Percentiles rank a stretch among this genome's conserved stretches.
Conservation (phyloP, 2,888 invertebrate species). For the Cyclophora albipunctata region DNA sequence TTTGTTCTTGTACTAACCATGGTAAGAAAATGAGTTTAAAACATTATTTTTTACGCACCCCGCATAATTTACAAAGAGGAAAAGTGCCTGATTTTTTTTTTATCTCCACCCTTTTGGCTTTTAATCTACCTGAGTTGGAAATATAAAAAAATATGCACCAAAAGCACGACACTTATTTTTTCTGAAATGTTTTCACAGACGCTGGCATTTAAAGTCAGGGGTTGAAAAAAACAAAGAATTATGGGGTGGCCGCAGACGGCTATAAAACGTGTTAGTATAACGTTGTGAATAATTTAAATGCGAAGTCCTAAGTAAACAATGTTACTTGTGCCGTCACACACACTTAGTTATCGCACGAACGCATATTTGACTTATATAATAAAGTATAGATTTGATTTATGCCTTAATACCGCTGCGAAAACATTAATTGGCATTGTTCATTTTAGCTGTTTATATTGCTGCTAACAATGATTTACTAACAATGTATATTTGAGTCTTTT, state of each 20-base stretch:
- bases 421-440: conserved; percentile 6
- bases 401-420: background rate
- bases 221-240: conserved; percentile 37
- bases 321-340: conserved; percentile 36
- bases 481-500: too few species aligned
- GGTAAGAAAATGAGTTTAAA: too few species aligned
- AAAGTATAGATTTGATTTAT: conserved; percentile 25
- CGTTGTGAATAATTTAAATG: conserved; percentile 54
- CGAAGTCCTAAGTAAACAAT: conserved; percentile 50
- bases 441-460: too few species aligned
- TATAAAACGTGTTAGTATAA: conserved; percentile 49
- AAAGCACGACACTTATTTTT: conserved; percentile 13
- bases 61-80: conserved; percentile 12
- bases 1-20: too few species aligned
- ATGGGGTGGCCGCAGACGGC: conserved; percentile 41
- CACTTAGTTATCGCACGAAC: conserved; percentile 34
- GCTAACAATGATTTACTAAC: too few species aligned
- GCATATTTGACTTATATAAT: conserved; percentile 32
- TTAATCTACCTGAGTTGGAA: conserved; percentile 23
- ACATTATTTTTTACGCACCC: too few species aligned
- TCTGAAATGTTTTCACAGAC: conserved; percentile 24
- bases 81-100: conserved; percentile 16
- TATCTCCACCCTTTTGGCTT: conserved; percentile 27
- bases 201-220: conserved; percentile 27
- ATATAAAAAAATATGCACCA: background rate